Conservation (phyloP, 2,888 invertebrate species). For the Xylophagus ater region DNA sequence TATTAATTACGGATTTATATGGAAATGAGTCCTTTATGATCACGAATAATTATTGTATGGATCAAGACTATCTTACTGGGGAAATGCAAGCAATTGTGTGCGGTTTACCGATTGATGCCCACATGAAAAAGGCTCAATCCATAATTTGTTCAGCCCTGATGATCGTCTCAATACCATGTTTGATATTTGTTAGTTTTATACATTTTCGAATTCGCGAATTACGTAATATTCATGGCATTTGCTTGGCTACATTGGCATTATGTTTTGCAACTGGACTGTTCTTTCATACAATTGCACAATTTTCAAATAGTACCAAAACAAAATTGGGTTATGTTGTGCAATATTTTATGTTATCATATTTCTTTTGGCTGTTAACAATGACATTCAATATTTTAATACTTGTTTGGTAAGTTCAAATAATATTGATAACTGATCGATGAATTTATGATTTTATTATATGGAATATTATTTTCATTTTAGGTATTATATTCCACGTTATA, state of each 20-base stretch:
- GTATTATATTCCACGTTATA: constrained; percentile 28
- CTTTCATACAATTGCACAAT: constrained; percentile 31
- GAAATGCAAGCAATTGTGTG: constrained; percentile 33
- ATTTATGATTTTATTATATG: not conserved
- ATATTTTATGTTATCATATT: constrained; percentile 35
- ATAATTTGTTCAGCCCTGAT: constrained; percentile 30
- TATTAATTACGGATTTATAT: constrained; percentile 30
- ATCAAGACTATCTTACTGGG: constrained; percentile 29
- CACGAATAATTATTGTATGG: constrained; percentile 32
- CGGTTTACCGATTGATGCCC: constrained; percentile 29
- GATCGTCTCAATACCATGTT: constrained; percentile 34
- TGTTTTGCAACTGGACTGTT: constrained; percentile 33
- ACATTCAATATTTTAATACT: constrained; percentile 33
- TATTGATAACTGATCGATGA: not conserved
- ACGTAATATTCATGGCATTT: constrained; percentile 33
- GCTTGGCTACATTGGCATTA: constrained; percentile 31
- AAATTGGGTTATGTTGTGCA: constrained; percentile 34
- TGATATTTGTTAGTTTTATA: constrained; percentile 29
- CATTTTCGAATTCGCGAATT: constrained; percentile 28
- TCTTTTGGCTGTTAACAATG: constrained; percentile 33
- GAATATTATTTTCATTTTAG: constrained; percentile 17
- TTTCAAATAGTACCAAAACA: constrained; percentile 24
- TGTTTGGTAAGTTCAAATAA: constrained; percentile 29
- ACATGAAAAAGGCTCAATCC: constrained; percentile 26
- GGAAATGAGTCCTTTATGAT: constrained; percentile 30